Base-by-base conservation (phyloP, 2,113 vertebrate genomes). In the Ophiodon elongatus region DNA sequence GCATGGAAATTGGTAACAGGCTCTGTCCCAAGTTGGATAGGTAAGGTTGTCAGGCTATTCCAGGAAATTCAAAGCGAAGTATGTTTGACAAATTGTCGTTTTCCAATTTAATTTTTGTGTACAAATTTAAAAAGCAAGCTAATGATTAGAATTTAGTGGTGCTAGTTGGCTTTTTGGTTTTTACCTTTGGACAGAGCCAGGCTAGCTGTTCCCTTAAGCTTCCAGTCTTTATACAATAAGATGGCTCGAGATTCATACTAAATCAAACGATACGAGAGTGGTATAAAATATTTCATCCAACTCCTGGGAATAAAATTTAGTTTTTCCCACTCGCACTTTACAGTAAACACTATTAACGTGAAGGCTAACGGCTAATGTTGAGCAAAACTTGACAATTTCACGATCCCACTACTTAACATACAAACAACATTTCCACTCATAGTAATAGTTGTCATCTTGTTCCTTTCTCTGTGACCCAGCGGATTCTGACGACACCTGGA, bases 401-500 rank as follows among this genome's bases (percentile, higher is more conserved):
- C 6, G 4, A 10, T n/a, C 19, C 17, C 67, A 15, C 45, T n/a
- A 8, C 19, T 65, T 13, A 13, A 6, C 3, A 25, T 15, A 25
- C 50, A n/a, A 65, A 14, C 2, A 21, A 35, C 59, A 39, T 4
- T 72, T 3, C 27, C 14, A 23, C 14, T 56, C 3, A 23, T 17
- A 45, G 4, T 39, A n/a, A 52, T 0, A 37, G 31, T 15, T 57
- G 2, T 29, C 52, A 2, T 29, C 39, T 41, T 35, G 2, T 62
- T 2, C n/a, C 15, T 64, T 64, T 72, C 45, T 1, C 35, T 72
- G n/a, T 65, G 76, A 1, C 75, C 31, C 81, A 99, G 98, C 92
- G 29, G 95, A 96, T 73, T 59, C 19, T 0, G 96, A 96, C 79
- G 79, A 92, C 14, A 81, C 80, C 0, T 99, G 98, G 98, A 98